phyloP scores from a whole-genome alignment of 30 jellyfish, hydroid and myxozoan genomes.

The Chrysaora quinquecirrha region DNA sequence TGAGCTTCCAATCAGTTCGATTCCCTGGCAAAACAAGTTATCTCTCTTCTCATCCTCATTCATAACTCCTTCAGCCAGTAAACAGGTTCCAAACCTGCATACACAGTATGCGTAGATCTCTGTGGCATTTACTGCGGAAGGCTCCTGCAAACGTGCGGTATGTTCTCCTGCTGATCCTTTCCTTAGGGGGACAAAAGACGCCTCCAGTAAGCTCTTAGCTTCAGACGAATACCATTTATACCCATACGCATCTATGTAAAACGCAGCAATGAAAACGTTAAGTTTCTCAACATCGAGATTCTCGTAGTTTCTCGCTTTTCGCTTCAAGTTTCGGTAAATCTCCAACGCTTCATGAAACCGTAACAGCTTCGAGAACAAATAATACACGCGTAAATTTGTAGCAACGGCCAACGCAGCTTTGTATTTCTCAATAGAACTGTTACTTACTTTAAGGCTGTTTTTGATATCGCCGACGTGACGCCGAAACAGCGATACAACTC shows the following conservation, averaged over 20 bases:
- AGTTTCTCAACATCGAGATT: conserved; percentile 18
- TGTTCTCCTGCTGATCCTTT: not conserved
- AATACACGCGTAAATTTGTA: conserved; percentile 23
- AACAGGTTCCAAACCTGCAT: not conserved
- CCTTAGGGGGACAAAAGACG: not conserved
- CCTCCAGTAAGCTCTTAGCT: conserved; percentile 59
- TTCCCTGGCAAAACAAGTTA: not conserved
- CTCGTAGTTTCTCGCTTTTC: conserved; percentile 16
- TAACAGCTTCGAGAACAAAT: conserved; percentile 28
- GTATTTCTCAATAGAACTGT: conserved; percentile 16
- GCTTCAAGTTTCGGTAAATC: conserved; percentile 54
- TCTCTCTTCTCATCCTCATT: not conserved
- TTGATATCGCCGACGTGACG: conserved; percentile 33
- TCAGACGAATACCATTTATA: conserved; percentile 23
- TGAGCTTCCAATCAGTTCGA: not conserved
- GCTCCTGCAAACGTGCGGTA: no score
- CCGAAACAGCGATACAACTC: conserved; percentile 29
- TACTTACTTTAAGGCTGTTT: conserved; percentile 27
- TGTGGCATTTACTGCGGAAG: no score
- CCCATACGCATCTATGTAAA: conserved; percentile 35
- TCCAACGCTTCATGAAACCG: conserved; percentile 14
- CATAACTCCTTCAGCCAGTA: not conserved
- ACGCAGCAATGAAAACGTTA: conserved; percentile 47
- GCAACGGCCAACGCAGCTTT: conserved; percentile 10
- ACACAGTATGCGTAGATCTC: not conserved